Evolutionary conservation across 1,140 invertebrate species (phyloP).

Genomic region (Plectus sambesii): DNA sequence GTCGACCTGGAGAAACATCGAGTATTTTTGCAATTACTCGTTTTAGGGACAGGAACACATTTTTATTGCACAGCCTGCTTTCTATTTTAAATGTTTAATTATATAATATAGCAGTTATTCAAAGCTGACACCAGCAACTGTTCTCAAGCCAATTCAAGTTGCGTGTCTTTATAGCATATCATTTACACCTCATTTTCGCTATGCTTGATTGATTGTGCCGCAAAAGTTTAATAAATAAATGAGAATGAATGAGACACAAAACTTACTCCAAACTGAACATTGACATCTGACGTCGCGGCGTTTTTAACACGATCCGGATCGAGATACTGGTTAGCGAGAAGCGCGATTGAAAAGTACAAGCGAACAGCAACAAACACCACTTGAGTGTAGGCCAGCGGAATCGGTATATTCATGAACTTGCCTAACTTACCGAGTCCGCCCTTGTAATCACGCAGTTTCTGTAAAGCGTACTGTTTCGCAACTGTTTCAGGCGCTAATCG

Average conservation of each 20-base stretch:
- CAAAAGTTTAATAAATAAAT: no score
- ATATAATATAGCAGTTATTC: neutral
- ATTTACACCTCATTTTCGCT: no score
- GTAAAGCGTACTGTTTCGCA: no score
- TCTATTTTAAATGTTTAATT: neutral
- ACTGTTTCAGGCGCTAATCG: no score
- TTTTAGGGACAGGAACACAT: no score
- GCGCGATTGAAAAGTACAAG: neutral
- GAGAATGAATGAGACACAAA: no score
- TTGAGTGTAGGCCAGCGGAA: conserved; percentile 29
- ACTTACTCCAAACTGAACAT: no score
- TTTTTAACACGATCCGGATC: conserved; percentile 7
- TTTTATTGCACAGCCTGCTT: no score
- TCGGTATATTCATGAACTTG: conserved; percentile 20
- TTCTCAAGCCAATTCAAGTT: no score
- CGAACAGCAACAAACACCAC: conserved; percentile 12
- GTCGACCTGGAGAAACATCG: conserved; percentile 2
- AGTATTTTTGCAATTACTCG: conserved; percentile 8
- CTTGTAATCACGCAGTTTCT: conserved; percentile 20
- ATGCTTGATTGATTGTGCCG: no score
- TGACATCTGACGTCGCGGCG: no score
- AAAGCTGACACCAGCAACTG: neutral
- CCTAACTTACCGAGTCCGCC: conserved; percentile 18
- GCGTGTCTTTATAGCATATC: no score
- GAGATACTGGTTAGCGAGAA: conserved; percentile 12